Conservation (phyloP, 2,113 vertebrate species). For the Girardinichthys multiradiatus region DNA sequence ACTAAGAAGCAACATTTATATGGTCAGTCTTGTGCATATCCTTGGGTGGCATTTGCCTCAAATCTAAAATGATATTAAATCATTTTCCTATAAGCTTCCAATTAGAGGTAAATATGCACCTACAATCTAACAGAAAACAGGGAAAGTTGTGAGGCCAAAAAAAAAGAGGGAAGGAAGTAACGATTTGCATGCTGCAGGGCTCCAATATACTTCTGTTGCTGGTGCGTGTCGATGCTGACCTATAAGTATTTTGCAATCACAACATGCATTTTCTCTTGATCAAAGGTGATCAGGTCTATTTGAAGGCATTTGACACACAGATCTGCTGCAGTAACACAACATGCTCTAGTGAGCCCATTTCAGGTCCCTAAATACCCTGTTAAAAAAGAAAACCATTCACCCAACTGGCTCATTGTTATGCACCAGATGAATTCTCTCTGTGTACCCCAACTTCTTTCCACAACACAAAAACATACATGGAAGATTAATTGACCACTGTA, state of each 20-base stretch:
- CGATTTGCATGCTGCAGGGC: background rate
- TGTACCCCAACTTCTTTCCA: no score
- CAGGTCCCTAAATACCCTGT: background rate
- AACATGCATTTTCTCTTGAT: no score
- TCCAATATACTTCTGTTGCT: background rate
- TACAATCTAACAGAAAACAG: background rate
- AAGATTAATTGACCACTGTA: no score
- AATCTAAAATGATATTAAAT: background rate
- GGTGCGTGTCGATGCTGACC: background rate
- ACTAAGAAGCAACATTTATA: background rate
- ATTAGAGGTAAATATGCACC: background rate
- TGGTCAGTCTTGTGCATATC: background rate
- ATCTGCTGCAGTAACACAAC: no score
- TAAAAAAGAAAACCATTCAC: background rate
- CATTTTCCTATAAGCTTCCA: no score
- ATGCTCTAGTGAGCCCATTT: background rate
- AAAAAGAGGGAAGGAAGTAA: background rate
- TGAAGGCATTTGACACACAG: no score
- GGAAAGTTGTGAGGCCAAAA: background rate
- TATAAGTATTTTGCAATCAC: background rate
- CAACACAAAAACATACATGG: no score
- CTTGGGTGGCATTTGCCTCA: background rate
- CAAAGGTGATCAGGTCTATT: no score
- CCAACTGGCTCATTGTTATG: background rate
- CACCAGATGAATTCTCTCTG: no score